These are phyloP conservation scores for Sanderia malayensis DNA, from an alignment of 30 jellyfish, hydroid and myxozoan species.

Conservation along the genomic window DNA sequence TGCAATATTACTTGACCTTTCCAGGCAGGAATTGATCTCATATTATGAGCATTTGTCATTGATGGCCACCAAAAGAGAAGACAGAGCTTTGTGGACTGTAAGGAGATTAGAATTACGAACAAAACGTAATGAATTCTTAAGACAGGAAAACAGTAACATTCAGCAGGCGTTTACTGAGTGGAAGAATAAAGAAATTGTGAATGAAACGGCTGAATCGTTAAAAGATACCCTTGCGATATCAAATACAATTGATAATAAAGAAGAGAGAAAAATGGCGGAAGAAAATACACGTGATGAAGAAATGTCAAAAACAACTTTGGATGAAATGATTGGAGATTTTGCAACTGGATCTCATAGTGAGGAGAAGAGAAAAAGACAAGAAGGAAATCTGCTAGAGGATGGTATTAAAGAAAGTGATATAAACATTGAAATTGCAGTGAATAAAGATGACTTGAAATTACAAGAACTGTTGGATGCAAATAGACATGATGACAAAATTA, in stretches of 20 bases:
- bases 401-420: neutral
- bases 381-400: neutral
- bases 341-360: neutral
- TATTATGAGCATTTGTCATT: slow-evolving; percentile 61
- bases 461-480: neutral
- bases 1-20: too few species aligned
- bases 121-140: slow-evolving; percentile 57
- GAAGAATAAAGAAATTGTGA: neutral
- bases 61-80: slow-evolving; percentile 72
- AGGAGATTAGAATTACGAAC: slow-evolving; percentile 53
- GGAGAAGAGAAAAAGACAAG: neutral
- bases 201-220: neutral
- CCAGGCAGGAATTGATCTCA: slow-evolving; percentile 68
- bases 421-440: neutral
- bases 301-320: neutral
- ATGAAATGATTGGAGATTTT: slow-evolving; percentile 15
- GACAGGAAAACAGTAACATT: slow-evolving; percentile 15
- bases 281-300: neutral
- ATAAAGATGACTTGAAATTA: neutral
- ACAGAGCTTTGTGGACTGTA: slow-evolving; percentile 80
- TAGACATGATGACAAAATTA: neutral
- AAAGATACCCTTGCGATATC: too few species aligned
- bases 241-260: neutral
- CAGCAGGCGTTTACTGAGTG: slow-evolving; percentile 10
- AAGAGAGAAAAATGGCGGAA: neutral